Evolutionary conservation across 37 sponge, comb jelly and placozoan species (phyloP), one percentile per base, ranked within the genome.

Genomic region (Diacarnus erythraeanus): DNA sequence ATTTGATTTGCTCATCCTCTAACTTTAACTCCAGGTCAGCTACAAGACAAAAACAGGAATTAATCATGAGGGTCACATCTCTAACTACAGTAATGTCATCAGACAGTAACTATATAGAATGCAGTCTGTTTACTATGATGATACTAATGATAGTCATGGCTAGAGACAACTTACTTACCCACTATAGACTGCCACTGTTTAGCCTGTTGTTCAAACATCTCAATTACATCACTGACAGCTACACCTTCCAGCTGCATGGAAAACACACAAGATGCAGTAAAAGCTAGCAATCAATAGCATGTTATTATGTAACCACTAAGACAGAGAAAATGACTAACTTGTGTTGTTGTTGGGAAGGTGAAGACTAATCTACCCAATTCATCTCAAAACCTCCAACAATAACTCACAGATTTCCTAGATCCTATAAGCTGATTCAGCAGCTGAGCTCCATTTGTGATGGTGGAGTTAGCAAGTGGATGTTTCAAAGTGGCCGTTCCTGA

Each of bases 401-500:
- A 63, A 63, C 71, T 71, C 43, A 71, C 71, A 20, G 71, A 71
- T 17, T 39, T 42, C 27, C 41, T 71, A 5, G 71, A 43, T 17
- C 43, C 71, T 12, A 71, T 4, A 3, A 71, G 42, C n/a, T 39
- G 42, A 29, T 40, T 39, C 17, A 71, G 35, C 31, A 74, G 17
- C 36, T 56, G 54, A 9, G 29, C 34, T 51, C 42, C 41, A 9
- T 47, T 57, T 8, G 29, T 56, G 54, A 56, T 26, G 71, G 41
- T 33, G 38, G 42, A 71, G 41, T 12, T 71, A 17, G 64, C 72
- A 43, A 81, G 82, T 43, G 82, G 82, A 43, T 72, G 82, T 0
- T 61, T 6, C 31, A 81, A 63, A 34, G 75, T 82, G 23, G 83
- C 83, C 0, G 75, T 57, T 20, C 74, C 83, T 18, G 83, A 74